A percentile compares a stretch with the other conserved stretches of the same genome.
These are phyloP conservation scores for Syrphus vitripennis DNA, from an alignment of 2,888 invertebrate species.

Conservation along the genomic window DNA sequence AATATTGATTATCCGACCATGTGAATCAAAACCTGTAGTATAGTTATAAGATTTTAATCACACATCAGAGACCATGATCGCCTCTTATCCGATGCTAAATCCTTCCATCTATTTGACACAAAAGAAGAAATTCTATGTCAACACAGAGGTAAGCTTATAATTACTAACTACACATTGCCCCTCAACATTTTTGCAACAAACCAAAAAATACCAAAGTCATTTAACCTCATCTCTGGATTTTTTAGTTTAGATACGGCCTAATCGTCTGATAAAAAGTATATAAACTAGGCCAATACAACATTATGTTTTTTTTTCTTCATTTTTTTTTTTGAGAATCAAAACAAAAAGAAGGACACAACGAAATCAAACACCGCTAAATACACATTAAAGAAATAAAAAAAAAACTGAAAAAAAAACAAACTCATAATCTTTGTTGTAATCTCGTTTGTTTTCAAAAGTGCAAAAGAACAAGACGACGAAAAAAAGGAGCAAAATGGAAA, in stretches of 20 bases:
- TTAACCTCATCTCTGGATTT: not conserved
- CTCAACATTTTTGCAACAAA: not conserved
- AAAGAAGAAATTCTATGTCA: not conserved
- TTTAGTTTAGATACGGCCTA: not conserved
- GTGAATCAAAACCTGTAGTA: no score
- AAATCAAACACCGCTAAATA: constrained; percentile 67
- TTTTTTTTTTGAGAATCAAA: constrained; percentile 44
- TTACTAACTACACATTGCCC: not conserved
- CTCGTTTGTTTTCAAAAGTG: constrained; percentile 62
- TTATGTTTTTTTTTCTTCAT: not conserved
- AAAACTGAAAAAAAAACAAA: constrained; percentile 24
- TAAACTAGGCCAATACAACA: constrained; percentile 59
- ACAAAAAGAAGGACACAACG: constrained; percentile 49
- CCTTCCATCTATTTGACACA: not conserved
- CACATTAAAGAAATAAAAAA: constrained; percentile 36
- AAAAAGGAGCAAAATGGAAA: constrained; percentile 3
- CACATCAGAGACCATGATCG: not conserved
- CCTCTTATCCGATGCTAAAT: not conserved
- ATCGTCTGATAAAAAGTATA: constrained; percentile 3
- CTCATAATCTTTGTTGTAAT: constrained; percentile 67
- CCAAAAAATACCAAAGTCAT: not conserved
- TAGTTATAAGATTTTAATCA: no score
- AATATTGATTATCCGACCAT: no score
- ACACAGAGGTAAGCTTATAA: not conserved
- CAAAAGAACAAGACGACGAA: constrained; percentile 19